A percentile compares a stretch with the other conserved stretches of the same genome.
Conservation (phyloP, 2,113 vertebrate genomes). For the Aviceda subcristata region DNA sequence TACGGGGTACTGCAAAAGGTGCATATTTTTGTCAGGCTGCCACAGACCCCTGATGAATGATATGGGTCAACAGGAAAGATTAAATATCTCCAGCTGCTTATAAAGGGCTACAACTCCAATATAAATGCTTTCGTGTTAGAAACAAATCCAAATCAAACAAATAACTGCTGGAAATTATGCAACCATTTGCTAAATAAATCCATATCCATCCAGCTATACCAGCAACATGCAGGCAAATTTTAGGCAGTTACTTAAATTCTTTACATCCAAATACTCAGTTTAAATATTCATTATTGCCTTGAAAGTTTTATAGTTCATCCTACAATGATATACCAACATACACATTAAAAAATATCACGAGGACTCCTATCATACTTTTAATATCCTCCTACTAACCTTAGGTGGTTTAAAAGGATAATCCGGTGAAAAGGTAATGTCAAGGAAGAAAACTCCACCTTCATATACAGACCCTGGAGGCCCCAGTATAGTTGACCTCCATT, state of each 20-base stretch:
- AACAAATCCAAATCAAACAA: not conserved
- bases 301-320: not conserved
- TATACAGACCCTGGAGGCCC: conserved; percentile 97
- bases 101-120: not conserved
- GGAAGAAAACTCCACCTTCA: conserved; percentile 98
- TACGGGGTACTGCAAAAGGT: not conserved
- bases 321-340: not conserved
- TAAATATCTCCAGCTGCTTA: not conserved
- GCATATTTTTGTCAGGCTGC: not conserved
- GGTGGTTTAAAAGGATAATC: conserved; percentile 99
- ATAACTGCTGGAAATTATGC: not conserved
- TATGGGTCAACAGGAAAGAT: not conserved
- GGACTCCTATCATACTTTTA: not conserved
- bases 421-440: conserved; percentile 98
- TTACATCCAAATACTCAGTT: not conserved
- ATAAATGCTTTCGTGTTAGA: not conserved
- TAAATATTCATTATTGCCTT: not conserved
- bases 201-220: not conserved
- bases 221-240: not conserved
- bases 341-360: not conserved
- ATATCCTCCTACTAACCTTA: conserved; percentile 83
- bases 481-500: conserved; percentile 99
- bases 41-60: not conserved
- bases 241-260: not conserved
- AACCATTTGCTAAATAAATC: not conserved